These are phyloP conservation scores for Endotricha flammealis DNA, from an alignment of 2,888 invertebrate species.

Conservation along the genomic window DNA sequence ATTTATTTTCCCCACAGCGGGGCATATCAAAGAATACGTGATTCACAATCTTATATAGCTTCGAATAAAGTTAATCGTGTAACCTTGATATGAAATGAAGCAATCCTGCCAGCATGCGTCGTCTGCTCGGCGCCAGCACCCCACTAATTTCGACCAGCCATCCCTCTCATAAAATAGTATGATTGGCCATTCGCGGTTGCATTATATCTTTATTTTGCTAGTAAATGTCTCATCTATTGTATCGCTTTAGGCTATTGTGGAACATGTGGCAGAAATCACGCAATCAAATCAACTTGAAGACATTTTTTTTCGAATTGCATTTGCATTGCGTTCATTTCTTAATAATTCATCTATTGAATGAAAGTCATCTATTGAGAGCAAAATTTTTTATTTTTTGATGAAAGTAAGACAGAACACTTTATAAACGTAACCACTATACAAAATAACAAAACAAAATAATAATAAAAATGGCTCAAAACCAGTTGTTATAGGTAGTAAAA, in stretches of 20 bases:
- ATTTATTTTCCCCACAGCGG: slow-evolving; percentile 3
- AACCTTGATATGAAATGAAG: slow-evolving; percentile 25
- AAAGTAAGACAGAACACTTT: no score
- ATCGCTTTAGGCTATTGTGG: slow-evolving; percentile 17
- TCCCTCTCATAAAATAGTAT: slow-evolving; percentile 41
- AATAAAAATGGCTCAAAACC: no score
- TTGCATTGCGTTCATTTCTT: no score
- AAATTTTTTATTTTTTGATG: no score
- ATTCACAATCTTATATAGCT: slow-evolving; percentile 3
- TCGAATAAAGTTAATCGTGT: slow-evolving; percentile 19
- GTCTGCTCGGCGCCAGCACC: slow-evolving; percentile 54
- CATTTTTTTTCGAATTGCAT: no score
- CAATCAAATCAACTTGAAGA: background rate
- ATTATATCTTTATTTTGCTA: slow-evolving; percentile 46
- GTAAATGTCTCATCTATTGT: slow-evolving; percentile 31
- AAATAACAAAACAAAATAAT: no score
- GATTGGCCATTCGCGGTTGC: slow-evolving; percentile 32
- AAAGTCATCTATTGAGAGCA: no score
- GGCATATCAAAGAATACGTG: background rate
- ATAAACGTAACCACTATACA: no score
- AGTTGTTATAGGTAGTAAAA: no score
- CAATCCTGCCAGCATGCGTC: slow-evolving; percentile 30
- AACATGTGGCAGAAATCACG: slow-evolving; percentile 10
- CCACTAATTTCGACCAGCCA: slow-evolving; percentile 38
- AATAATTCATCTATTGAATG: no score